Evolutionary conservation across 2,797 vertebrate species (phyloP).

Genomic region (Periparus ater): DNA sequence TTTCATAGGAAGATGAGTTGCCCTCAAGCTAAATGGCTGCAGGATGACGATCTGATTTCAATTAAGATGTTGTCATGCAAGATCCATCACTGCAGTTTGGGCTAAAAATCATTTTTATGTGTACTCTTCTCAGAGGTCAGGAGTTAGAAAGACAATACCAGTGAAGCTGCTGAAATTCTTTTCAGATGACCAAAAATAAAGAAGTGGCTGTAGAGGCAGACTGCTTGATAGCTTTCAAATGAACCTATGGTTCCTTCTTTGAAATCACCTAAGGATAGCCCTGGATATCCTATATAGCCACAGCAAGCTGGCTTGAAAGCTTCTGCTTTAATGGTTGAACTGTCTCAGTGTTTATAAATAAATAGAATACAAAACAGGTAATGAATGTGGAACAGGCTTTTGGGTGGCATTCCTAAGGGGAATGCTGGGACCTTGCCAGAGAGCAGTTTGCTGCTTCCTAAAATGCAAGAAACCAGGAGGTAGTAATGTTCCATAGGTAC

Average conservation of each 20-base stretch:
- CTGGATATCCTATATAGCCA: neutral
- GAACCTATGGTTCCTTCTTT: neutral
- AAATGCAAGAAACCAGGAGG: neutral
- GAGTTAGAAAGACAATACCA: neutral
- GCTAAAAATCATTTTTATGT: neutral
- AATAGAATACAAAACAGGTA: neutral
- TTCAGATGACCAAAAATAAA: neutral
- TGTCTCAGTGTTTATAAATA: neutral
- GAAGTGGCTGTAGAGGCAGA: neutral
- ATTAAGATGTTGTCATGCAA: neutral
- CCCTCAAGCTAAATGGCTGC: neutral
- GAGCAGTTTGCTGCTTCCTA: neutral
- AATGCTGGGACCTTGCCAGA: neutral
- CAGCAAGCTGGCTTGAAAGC: neutral
- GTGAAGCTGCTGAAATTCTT: neutral
- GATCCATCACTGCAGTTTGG: neutral
- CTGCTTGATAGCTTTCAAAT: neutral
- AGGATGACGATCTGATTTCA: neutral
- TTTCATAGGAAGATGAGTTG: neutral
- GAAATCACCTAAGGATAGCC: neutral
- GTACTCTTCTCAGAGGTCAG: neutral
- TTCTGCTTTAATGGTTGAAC: neutral
- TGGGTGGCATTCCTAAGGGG: neutral
- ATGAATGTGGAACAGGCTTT: neutral
- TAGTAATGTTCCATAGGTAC: fast-evolving